Evolutionary conservation across 2,113 vertebrate species (phyloP).

Genomic region (Phylloscopus trochilus): DNA sequence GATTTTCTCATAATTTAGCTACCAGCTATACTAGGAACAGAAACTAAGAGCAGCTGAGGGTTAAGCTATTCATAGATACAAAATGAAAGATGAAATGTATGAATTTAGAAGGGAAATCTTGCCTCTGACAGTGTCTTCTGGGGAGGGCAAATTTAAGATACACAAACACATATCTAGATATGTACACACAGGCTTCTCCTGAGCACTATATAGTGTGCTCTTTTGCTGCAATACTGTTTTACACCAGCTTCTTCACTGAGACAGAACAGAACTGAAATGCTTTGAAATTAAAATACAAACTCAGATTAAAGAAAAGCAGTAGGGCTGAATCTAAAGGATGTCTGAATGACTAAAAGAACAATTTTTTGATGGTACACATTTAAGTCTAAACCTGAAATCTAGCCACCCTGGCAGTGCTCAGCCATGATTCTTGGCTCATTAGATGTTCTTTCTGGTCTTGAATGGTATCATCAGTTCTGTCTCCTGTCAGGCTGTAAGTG

Average conservation of each 20-base stretch:
- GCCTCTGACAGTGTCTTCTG: not conserved
- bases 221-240: not conserved
- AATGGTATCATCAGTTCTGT: not conserved
- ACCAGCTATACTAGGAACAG: slow-evolving; percentile 31
- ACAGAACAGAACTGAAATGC: not conserved
- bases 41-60: slow-evolving; percentile 14
- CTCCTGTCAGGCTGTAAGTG: not conserved
- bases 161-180: not conserved
- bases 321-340: not conserved
- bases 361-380: not conserved
- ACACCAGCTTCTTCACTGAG: not conserved
- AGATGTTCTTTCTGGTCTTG: not conserved
- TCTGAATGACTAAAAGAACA: not conserved
- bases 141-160: not conserved
- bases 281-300: not conserved
- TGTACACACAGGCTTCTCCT: not conserved
- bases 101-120: not conserved
- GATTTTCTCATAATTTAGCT: slow-evolving; percentile 50
- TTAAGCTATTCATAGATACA: slow-evolving; percentile 38
- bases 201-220: not conserved
- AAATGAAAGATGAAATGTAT: slow-evolving; percentile 16
- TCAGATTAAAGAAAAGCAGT: not conserved
- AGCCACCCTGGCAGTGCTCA: not conserved
- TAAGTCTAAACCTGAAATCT: not conserved
- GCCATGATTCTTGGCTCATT: not conserved